Conservation (phyloP, 2,888 invertebrate species). For the Zelleria hepariella region DNA sequence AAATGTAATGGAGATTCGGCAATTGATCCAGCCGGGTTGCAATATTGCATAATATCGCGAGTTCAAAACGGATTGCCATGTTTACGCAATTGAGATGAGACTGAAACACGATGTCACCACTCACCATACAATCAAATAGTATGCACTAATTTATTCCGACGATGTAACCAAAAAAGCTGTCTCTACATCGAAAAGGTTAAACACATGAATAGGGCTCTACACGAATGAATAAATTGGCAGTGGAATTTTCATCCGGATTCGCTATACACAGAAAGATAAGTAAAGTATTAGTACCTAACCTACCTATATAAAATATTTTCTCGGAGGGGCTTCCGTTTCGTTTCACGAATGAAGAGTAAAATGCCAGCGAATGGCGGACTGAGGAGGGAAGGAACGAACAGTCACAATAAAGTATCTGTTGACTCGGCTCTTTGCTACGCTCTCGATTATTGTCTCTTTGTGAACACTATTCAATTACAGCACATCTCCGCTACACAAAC, state of each 20-base stretch:
- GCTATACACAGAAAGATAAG: slow-evolving; percentile 5
- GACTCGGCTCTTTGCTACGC: neutral
- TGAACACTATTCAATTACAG: slow-evolving; percentile 1
- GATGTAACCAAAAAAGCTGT: neutral
- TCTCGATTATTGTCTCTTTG: neutral
- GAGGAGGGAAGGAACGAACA: neutral
- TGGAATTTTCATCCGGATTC: neutral
- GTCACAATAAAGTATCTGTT: neutral
- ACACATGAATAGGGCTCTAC: neutral
- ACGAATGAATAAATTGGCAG: neutral
- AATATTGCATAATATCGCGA: neutral
- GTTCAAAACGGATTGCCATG: neutral
- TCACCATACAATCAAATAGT: neutral
- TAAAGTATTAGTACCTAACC: slow-evolving; percentile 6
- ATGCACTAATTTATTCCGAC: neutral
- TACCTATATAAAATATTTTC: slow-evolving; percentile 9
- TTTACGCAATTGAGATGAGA: no score
- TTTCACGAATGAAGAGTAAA: slow-evolving; percentile 1
- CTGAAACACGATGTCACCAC: no score
- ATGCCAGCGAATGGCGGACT: neutral
- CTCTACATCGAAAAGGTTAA: neutral
- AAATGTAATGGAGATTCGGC: slow-evolving; percentile 16
- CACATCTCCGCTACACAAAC: neutral
- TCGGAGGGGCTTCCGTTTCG: slow-evolving; percentile 1
- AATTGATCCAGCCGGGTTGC: slow-evolving; percentile 8